These are phyloP conservation scores for Pseudomyrmex pallidus DNA, from an alignment of 1,140 invertebrate genomes.

Conservation along the genomic window DNA sequence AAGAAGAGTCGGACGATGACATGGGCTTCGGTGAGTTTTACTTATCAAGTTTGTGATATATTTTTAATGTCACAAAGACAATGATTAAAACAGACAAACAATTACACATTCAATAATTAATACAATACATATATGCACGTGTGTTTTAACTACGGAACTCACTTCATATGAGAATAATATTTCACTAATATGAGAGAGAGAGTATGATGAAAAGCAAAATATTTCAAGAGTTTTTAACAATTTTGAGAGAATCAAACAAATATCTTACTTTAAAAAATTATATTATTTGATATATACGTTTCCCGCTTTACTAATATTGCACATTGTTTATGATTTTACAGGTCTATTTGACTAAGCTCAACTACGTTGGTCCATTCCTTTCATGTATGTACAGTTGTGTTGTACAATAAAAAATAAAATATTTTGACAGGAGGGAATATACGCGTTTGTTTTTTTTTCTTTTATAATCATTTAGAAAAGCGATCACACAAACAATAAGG, in stretches of 20 bases:
- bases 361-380: slow-evolving; percentile 70
- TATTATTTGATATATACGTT: neutral
- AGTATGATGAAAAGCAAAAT: no score
- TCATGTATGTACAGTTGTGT: slow-evolving; percentile 80
- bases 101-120: slow-evolving; percentile 78
- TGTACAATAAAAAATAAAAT: slow-evolving; percentile 78
- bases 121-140: slow-evolving; percentile 61
- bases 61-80: slow-evolving; percentile 42
- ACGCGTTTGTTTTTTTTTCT: slow-evolving; percentile 7
- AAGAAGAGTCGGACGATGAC: slow-evolving; percentile 95
- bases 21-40: slow-evolving; percentile 95
- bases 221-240: no score
- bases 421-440: slow-evolving; percentile 51
- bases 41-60: slow-evolving; percentile 59
- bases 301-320: slow-evolving; percentile 45
- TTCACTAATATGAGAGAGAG: slow-evolving; percentile 78
- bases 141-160: slow-evolving; percentile 87
- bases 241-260: slow-evolving; percentile 40
- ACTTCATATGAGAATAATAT: slow-evolving; percentile 81
- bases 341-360: slow-evolving; percentile 90
- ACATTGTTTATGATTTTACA: slow-evolving; percentile 83
- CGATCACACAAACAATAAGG: slow-evolving; percentile 14
- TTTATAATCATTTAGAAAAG: slow-evolving; percentile 30
- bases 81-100: slow-evolving; percentile 1
- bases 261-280: slow-evolving; percentile 2